Evolutionary conservation across 1,140 invertebrate species (phyloP).

Genomic region (Camponotus floridanus): DNA sequence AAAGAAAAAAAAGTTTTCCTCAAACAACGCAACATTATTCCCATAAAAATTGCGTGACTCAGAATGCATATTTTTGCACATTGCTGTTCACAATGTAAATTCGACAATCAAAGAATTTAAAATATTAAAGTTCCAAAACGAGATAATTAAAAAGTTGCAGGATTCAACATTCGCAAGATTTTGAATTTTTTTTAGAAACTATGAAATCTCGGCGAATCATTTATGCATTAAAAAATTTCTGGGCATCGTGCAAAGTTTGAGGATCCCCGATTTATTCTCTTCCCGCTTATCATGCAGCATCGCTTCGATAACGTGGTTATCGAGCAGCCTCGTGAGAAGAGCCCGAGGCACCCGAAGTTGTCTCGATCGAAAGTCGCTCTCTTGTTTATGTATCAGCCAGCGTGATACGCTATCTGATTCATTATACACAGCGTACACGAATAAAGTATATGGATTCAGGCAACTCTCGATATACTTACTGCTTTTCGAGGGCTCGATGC

Average conservation of each 20-base stretch:
- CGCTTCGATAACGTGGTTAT: constrained; percentile 28
- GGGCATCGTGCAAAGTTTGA: constrained; percentile 3
- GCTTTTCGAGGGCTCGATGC: constrained; percentile 7
- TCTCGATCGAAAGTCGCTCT: constrained; percentile 33
- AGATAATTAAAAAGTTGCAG: background rate
- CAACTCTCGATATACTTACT: constrained; percentile 31
- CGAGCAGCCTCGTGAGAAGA: constrained; percentile 17
- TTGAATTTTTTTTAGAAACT: background rate
- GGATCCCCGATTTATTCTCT: background rate
- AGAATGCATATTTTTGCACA: background rate
- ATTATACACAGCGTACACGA: background rate
- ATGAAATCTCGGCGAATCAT: background rate
- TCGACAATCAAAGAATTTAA: background rate
- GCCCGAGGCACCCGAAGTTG: constrained; percentile 12
- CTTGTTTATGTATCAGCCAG: constrained; percentile 19
- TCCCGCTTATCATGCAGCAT: background rate
- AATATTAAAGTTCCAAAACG: background rate
- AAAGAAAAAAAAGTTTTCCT: background rate
- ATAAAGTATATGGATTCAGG: constrained; percentile 5
- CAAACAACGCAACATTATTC: constrained; percentile 24
- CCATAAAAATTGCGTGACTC: constrained; percentile 8
- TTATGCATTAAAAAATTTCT: background rate
- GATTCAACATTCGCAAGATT: background rate
- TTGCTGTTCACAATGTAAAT: background rate
- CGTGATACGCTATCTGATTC: background rate